A percentile compares a stretch with the other conserved stretches of the same genome.
Conservation (phyloP, 2,797 vertebrate genomes). For the Allobates femoralis region DNA sequence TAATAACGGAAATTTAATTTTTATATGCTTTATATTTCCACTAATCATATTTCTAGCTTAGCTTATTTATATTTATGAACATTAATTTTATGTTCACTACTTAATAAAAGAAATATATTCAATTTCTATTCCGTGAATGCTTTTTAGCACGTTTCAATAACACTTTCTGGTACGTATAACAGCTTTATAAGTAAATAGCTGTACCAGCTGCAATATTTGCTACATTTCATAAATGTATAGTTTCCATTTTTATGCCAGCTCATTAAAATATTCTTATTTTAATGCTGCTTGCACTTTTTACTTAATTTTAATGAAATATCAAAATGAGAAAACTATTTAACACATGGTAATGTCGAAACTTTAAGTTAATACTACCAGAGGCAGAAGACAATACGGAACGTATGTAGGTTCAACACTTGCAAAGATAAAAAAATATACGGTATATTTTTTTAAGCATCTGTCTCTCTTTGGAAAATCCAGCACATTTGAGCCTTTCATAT, state of each 20-base stretch:
- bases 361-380: background rate
- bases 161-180: slow-evolving; percentile 11
- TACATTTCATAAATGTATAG: slow-evolving; percentile 28
- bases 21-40: slow-evolving; percentile 46
- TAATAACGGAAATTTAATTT: slow-evolving; percentile 52
- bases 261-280: slow-evolving; percentile 35
- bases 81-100: slow-evolving; percentile 37
- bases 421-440: background rate
- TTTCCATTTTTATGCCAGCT: slow-evolving; percentile 16
- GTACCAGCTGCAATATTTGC: slow-evolving; percentile 40
- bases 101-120: slow-evolving; percentile 42
- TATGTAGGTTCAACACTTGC: background rate
- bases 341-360: background rate
- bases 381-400: background rate
- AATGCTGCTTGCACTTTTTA: background rate
- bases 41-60: slow-evolving; percentile 41
- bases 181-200: slow-evolving; percentile 18
- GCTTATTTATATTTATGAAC: slow-evolving; percentile 47
- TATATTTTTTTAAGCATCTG: background rate
- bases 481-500: background rate
- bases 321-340: background rate
- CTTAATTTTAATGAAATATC: background rate
- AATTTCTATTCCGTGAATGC: slow-evolving; percentile 38
- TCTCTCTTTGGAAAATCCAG: background rate
- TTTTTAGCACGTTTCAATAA: slow-evolving; percentile 29